A percentile compares a stretch with the other conserved stretches of the same genome.
Evolutionary conservation across 92 coral and sea anemone species (phyloP).

Genomic region (Palythoa grandiflora): DNA sequence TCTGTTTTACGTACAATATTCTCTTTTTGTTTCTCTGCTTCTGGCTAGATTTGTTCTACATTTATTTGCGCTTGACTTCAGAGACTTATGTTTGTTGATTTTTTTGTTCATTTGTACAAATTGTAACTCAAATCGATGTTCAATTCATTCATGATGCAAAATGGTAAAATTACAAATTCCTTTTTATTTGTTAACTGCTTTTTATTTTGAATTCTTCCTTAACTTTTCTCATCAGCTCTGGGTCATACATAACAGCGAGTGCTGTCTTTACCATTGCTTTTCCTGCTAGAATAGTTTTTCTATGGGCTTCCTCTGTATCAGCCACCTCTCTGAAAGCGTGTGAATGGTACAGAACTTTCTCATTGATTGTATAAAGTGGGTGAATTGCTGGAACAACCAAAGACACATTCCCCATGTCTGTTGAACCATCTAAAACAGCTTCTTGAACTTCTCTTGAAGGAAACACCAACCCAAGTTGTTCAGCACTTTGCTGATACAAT

Average conservation of each 20-base stretch:
- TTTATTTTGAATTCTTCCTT: conserved; percentile 67
- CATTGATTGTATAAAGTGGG: conserved; percentile 73
- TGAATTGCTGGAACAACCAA: conserved; percentile 88
- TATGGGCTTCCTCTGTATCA: conserved; percentile 82
- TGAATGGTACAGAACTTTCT: conserved; percentile 75
- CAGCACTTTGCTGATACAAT: conserved; percentile 82
- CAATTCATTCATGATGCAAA: no score
- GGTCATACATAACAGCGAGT: conserved; percentile 71
- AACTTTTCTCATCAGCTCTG: conserved; percentile 60
- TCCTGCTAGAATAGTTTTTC: conserved; percentile 78
- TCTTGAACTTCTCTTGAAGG: conserved; percentile 77
- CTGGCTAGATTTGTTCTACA: no score
- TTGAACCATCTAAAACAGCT: conserved; percentile 85
- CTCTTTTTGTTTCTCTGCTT: no score
- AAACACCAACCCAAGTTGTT: conserved; percentile 72
- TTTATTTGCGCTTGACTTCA: no score
- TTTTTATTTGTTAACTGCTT: no score
- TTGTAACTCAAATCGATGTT: no score
- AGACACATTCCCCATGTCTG: conserved; percentile 96
- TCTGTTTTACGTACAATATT: no score
- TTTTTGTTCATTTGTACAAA: no score
- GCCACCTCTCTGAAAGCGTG: conserved; percentile 80
- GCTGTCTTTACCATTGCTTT: conserved; percentile 88
- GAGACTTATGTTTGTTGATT: no score
- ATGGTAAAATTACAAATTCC: no score